A percentile compares a stretch with the other conserved stretches of the same genome.
Conservation (phyloP, 2,888 invertebrate species). For the Tiliacea aurago region DNA sequence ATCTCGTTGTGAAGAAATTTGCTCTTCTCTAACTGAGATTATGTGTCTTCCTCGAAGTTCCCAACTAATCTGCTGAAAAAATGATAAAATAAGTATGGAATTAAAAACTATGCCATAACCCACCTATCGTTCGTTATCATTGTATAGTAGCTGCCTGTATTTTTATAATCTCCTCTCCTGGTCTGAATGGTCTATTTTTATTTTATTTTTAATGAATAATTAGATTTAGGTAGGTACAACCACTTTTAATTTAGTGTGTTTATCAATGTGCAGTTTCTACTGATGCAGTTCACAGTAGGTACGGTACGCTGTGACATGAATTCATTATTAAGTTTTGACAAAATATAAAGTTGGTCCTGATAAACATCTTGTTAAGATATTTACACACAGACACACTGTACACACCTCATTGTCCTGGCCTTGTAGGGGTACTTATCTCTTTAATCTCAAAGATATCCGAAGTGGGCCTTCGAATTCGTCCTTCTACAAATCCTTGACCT, state of each 20-base stretch:
- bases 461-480: conserved; percentile 33
- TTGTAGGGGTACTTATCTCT: neutral
- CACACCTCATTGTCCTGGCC: neutral
- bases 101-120: neutral
- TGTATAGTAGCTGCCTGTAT: neutral
- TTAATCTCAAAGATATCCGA: conserved; percentile 1
- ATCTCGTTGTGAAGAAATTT: conserved; percentile 10
- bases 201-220: too few species aligned
- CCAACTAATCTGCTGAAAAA: neutral
- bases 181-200: neutral
- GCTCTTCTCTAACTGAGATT: conserved; percentile 1
- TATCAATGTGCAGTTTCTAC: neutral
- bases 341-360: neutral
- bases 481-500: conserved; percentile 61
- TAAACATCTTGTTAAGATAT: neutral
- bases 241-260: neutral
- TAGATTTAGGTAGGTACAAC: neutral
- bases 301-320: neutral
- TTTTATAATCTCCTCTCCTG: neutral
- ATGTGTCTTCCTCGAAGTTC: neutral
- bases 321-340: neutral
- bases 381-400: neutral
- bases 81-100: neutral
- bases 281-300: neutral
- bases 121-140: neutral